Percentiles rank a stretch among this genome's conserved stretches.
These are phyloP conservation scores for Tapera naevia DNA, from an alignment of 2,797 vertebrate species.

Conservation along the genomic window DNA sequence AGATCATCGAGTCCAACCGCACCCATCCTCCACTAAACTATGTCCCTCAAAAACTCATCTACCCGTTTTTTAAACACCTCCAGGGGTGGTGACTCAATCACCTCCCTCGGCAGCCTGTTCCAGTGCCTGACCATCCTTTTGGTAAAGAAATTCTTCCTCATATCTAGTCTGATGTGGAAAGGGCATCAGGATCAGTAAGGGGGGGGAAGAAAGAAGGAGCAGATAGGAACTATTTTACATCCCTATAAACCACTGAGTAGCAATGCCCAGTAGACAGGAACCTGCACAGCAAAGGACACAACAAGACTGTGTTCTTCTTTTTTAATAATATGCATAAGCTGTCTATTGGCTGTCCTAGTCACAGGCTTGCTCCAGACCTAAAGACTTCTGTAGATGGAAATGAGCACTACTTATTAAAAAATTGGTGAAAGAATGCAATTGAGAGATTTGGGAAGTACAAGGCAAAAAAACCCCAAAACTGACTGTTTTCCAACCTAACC, in stretches of 20 bases:
- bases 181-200: background rate
- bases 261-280: too few relatives aligned
- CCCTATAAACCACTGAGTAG: background rate
- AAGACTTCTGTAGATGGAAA: background rate
- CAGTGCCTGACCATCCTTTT: too few relatives aligned
- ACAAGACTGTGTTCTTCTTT: background rate
- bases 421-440: background rate
- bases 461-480: accelerated
- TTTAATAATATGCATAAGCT: background rate
- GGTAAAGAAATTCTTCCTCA: too few relatives aligned
- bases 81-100: too few relatives aligned
- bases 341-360: background rate
- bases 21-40: too few relatives aligned
- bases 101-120: too few relatives aligned
- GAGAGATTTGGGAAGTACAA: background rate
- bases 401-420: background rate
- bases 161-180: too few relatives aligned
- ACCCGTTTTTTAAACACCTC: too few relatives aligned
- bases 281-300: background rate
- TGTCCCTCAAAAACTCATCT: too few relatives aligned
- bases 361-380: background rate
- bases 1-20: too few relatives aligned
- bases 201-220: background rate
- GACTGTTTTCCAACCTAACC: background rate
- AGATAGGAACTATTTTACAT: background rate